Percentiles rank a stretch among this genome's conserved stretches.
Evolutionary conservation across 2,888 invertebrate species (phyloP).

Genomic region (Lepidocyrtinus sp.): DNA sequence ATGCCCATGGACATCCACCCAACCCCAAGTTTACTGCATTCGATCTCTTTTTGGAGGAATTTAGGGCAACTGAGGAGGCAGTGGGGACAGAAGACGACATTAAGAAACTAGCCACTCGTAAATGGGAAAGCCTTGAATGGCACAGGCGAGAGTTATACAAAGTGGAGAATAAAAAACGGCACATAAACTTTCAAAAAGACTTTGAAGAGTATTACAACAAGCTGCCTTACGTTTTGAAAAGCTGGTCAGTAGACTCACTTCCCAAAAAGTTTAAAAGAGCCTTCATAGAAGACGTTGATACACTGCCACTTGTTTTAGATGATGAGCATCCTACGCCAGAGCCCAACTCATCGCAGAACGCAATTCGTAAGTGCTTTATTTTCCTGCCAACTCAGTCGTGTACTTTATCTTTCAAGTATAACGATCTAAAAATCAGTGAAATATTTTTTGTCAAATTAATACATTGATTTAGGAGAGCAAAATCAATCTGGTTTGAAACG

Average conservation of each 20-base stretch:
- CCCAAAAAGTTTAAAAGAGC: constrained; percentile 46
- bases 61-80: constrained; percentile 26
- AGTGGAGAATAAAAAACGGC: constrained; percentile 39
- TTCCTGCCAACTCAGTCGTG: no score
- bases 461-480: no score
- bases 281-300: constrained; percentile 38
- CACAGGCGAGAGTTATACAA: constrained; percentile 52
- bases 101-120: constrained; percentile 24
- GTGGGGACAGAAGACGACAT: constrained; percentile 22
- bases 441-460: no score
- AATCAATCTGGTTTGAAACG: no score
- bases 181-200: constrained; percentile 46
- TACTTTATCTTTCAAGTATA: no score
- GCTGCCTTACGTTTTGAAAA: constrained; percentile 60
- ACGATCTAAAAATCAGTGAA: no score
- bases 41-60: constrained; percentile 52
- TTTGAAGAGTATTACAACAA: constrained; percentile 48
- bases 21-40: constrained; percentile 39
- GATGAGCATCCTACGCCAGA: constrained; percentile 33
- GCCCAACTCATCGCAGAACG: no score
- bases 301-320: constrained; percentile 22
- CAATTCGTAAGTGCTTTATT: background rate
- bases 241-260: constrained; percentile 28
- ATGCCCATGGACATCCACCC: constrained; percentile 55
- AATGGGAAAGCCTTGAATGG: constrained; percentile 55